These are phyloP conservation scores for Maccullochella peelii DNA, from an alignment of 2,113 vertebrate species.

Conservation along the genomic window DNA sequence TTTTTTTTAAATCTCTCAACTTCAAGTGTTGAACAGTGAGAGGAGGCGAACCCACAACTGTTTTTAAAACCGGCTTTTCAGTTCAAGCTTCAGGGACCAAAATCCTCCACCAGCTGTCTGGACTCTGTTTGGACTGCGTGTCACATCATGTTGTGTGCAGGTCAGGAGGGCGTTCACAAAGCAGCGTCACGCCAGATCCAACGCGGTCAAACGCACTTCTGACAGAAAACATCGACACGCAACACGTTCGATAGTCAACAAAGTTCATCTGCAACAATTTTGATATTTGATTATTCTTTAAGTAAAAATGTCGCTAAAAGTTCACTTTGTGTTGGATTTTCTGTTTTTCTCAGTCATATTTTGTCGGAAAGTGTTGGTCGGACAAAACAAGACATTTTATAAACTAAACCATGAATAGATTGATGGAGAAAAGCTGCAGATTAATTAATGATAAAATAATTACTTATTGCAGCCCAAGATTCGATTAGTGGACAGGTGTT, in stretches of 20 bases:
- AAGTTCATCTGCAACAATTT: too few relatives aligned
- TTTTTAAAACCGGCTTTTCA: constrained; percentile 6
- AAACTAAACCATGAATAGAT: background rate
- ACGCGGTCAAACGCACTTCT: too few relatives aligned
- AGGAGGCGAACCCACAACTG: constrained; percentile 15
- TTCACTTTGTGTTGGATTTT: too few relatives aligned
- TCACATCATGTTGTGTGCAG: too few relatives aligned
- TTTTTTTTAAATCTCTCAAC: background rate
- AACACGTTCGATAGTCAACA: background rate
- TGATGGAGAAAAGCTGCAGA: background rate
- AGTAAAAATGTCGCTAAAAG: too few relatives aligned
- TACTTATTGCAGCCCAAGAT: background rate
- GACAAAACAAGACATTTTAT: background rate
- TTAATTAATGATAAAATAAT: background rate
- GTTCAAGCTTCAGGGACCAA: constrained; percentile 71
- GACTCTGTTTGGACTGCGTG: too few relatives aligned
- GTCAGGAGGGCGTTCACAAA: constrained; percentile 5
- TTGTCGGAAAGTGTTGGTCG: background rate
- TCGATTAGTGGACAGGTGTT: background rate
- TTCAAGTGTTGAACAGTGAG: background rate
- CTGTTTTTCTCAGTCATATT: background rate
- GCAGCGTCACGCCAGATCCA: background rate
- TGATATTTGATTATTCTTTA: too few relatives aligned
- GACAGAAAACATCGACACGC: too few relatives aligned
- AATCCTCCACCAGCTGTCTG: constrained; percentile 48